Evolutionary conservation across 2,797 vertebrate genomes (phyloP).

Genomic region (Psittacula derbiana): DNA sequence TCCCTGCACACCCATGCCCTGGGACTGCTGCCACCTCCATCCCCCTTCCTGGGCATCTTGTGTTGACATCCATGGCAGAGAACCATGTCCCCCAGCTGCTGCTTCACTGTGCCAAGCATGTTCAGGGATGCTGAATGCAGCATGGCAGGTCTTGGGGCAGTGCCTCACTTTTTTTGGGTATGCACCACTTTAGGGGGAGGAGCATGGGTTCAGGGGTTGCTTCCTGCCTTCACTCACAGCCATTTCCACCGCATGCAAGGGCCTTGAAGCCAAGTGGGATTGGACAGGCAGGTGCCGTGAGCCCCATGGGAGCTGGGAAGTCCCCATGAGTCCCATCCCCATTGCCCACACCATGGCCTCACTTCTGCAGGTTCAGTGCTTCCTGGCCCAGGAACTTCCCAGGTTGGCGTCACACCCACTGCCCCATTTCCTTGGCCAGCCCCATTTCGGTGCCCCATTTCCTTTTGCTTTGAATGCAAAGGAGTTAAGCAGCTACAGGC

Average conservation of each 20-base stretch:
- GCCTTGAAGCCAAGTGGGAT: background rate
- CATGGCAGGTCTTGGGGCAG: background rate
- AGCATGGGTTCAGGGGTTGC: fast-evolving
- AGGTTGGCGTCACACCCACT: fast-evolving
- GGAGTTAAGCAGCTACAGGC: conserved; percentile 43
- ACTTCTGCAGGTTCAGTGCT: background rate
- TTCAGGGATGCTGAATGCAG: background rate
- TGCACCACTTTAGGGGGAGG: background rate
- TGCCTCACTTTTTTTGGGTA: background rate
- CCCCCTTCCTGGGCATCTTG: fast-evolving
- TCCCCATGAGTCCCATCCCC: background rate
- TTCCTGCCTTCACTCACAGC: background rate
- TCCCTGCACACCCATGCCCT: background rate
- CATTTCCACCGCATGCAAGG: fast-evolving
- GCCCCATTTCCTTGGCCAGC: fast-evolving
- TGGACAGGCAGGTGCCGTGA: background rate
- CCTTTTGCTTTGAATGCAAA: background rate
- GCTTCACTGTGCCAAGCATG: fast-evolving
- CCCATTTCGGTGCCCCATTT: background rate
- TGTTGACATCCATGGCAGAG: fast-evolving
- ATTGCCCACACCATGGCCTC: fast-evolving
- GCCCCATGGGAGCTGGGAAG: background rate
- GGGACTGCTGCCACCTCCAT: background rate
- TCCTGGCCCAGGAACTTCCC: background rate
- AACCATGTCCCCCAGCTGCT: background rate